Evolutionary conservation across 1,140 invertebrate genomes (phyloP), one percentile per base, ranked within the genome.

Genomic region (Gonatopus flavifemur): DNA sequence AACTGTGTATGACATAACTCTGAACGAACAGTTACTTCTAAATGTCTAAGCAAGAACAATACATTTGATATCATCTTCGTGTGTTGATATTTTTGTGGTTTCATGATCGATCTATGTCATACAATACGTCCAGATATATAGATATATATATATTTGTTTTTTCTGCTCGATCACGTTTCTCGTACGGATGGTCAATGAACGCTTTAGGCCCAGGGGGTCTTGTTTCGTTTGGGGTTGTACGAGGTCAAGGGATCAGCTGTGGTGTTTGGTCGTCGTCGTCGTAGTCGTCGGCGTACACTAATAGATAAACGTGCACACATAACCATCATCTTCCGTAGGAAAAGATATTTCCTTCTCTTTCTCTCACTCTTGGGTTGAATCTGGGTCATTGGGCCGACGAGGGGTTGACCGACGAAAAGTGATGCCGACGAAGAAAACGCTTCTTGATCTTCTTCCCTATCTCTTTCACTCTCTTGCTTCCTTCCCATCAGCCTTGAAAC

Each of bases 321-420:
- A 44, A 51, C 42, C 30, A 37, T 52, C 54, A n/a, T n/a, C n/a
- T n/a, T n/a, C n/a, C n/a, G n/a, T n/a, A n/a, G 63, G 38, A 54
- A 48, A 71, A 69, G 65, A 62, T 66, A 65, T 66, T 63, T 66
- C 64, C 55, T 64, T 62, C 60, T n/a, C n/a, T n/a, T n/a, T n/a
- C n/a, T n/a, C n/a, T n/a, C n/a, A n/a, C n/a, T n/a, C n/a, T 42
- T 48, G 55, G 39, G 62, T 53, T n/a, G 56, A 61, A 78, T 77
- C 56, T 77, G 63, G 74, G 74, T 78, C 74, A 78, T 66, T 67
- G 66, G 72, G 69, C 66, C 73, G 69, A 74, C 67, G 70, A 71
- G 70, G 74, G 75, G 72, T 75, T 74, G 73, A 74, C 67, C 57
- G 58, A 49, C 58, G 51, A 48, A 60, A 65, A 65, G 62, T 63